A percentile compares a stretch with the other conserved stretches of the same genome.
Evolutionary conservation across 2,888 invertebrate species (phyloP).

Genomic region (Hydrotaea cyrtoneurina): DNA sequence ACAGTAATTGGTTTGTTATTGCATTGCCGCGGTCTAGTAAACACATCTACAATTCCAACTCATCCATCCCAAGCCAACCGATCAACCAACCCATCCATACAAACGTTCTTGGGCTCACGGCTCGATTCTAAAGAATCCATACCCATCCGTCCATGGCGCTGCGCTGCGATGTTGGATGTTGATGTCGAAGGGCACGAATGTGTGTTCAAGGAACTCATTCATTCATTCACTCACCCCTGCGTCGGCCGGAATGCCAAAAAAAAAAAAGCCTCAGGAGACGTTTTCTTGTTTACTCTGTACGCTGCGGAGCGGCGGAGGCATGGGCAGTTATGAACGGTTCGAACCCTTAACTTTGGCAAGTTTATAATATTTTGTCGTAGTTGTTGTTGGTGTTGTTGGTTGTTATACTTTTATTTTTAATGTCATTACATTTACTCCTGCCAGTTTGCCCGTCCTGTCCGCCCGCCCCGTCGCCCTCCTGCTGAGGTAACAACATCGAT

Average conservation of each 20-base stretch:
- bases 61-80: constrained; percentile 41
- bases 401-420: constrained; percentile 58
- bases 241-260: no score
- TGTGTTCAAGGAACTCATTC: background rate
- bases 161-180: constrained; percentile 13
- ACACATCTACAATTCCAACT: constrained; percentile 57
- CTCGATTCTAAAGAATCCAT: background rate
- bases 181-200: background rate
- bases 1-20: constrained; percentile 80
- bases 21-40: constrained; percentile 69
- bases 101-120: constrained; percentile 29
- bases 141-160: background rate
- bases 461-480: constrained; percentile 66
- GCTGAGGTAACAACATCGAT: constrained; percentile 76
- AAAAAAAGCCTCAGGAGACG: constrained; percentile 74
- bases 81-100: constrained; percentile 18
- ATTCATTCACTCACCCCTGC: constrained; percentile 52
- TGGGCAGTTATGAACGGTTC: constrained; percentile 15
- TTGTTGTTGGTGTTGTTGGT: background rate
- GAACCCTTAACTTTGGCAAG: constrained; percentile 67
- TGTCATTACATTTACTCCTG: constrained; percentile 63
- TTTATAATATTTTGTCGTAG: constrained; percentile 57
- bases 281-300: constrained; percentile 68
- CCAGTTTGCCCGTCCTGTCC: constrained; percentile 29
- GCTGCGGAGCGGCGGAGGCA: background rate